Base-by-base conservation (phyloP, 1,140 invertebrate species). In the Arion vulgaris region DNA sequence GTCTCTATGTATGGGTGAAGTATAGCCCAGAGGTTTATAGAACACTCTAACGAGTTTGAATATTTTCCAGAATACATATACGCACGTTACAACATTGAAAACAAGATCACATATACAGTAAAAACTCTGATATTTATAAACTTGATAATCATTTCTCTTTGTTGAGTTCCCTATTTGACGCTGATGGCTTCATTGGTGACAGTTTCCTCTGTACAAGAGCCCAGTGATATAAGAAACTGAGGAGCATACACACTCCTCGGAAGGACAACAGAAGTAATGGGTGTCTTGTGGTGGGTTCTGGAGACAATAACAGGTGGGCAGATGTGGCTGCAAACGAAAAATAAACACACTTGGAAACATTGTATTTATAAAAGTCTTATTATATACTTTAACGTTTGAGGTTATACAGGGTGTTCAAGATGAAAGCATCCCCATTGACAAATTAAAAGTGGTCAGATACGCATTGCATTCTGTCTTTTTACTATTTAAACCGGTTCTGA, bases 201-300 rank as follows among this genome's bases (percentile, higher is more conserved):
- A 1, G 53, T 34, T 75, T 75, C 23, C 73, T 7, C 73, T 75
- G 73, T 26, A 28, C 15, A 13, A 75, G 73, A 0, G 73, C 73
- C 73, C 73, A 75, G 45, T 75, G 45, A 34, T 75, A 75, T n/a
- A 75, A 75, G 38, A 39, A 53, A 45, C 73, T 75, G 45, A 51
- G 13, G 1, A 75, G 45, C 28, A 75, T 51, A 32, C 38, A 51
- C 4, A 45, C 0, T 2, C 73, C 73, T 15, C 45, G 73, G 34
- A 45, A 45, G 1, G 17, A 51, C 49, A 75, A 1, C n/a, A 53
- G n/a, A 15, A 75, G 32, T 39, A 34, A 17, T 0, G 23, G 45
- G 28, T 75, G 51, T 51, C 73, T 75, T 2, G 73, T 75, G 11
- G 53, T 1, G 15, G 73, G 73, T 28, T 75, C 45, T 15, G 41